Percentiles rank a stretch among this genome's conserved stretches.
phyloP scores from a whole-genome alignment of 1,140 invertebrate genomes.

The Bathynomus jamesi region DNA sequence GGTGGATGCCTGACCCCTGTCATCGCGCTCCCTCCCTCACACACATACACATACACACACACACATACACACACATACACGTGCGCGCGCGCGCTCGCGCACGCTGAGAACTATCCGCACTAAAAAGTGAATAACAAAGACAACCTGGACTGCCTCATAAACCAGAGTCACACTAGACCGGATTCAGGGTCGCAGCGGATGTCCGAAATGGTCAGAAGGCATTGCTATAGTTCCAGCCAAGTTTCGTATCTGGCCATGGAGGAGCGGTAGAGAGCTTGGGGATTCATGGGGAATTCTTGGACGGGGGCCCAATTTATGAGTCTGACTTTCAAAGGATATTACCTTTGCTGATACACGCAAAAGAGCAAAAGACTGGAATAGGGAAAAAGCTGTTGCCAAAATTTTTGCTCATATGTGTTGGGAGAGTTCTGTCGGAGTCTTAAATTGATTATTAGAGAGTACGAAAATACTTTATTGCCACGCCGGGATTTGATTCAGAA shows the following conservation, averaged over 20 bases:
- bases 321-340: conserved; percentile 26
- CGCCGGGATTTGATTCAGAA: background rate
- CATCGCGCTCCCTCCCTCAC: too few species aligned
- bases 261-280: background rate
- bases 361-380: conserved; percentile 19
- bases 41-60: too few species aligned
- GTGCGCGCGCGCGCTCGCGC: too few species aligned
- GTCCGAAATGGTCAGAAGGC: conserved; percentile 24
- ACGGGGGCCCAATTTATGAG: conserved; percentile 25
- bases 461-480: background rate
- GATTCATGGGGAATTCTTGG: conserved; percentile 1
- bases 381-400: conserved; percentile 9
- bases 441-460: conserved; percentile 1
- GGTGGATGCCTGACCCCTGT: too few species aligned
- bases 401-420: conserved; percentile 17
- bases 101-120: too few species aligned
- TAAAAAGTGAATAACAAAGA: background rate
- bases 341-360: conserved; percentile 36
- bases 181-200: conserved; percentile 20
- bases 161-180: conserved; percentile 19
- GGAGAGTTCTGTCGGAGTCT: background rate
- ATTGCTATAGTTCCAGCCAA: background rate
- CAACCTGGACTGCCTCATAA: conserved; percentile 13
- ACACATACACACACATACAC: too few species aligned
- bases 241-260: background rate